phyloP scores from a whole-genome alignment of 2,113 vertebrate genomes.

The Heterotis niloticus region DNA sequence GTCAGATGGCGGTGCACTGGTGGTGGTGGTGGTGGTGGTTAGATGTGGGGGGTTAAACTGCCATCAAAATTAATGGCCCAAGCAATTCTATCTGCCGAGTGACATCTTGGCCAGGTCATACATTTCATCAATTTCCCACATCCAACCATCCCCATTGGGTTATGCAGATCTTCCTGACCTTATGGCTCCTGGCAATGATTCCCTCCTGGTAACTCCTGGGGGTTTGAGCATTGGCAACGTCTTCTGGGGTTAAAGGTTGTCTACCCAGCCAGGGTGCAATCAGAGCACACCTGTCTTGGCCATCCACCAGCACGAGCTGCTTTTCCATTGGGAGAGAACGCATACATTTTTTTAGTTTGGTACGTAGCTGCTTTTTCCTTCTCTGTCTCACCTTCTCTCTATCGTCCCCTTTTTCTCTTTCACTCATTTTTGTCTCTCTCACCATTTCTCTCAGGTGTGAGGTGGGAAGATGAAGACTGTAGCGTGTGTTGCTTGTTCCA shows the following conservation, averaged over 20 bases:
- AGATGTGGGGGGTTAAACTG: background rate
- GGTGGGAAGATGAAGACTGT: background rate
- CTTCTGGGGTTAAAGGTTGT: background rate
- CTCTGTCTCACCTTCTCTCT: background rate
- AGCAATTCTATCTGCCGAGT: conserved; percentile 1
- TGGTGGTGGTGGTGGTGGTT: background rate
- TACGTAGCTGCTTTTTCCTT: background rate
- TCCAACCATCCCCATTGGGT: too few species aligned
- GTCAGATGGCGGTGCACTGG: background rate
- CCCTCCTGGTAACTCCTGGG: too few species aligned
- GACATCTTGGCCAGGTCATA: background rate
- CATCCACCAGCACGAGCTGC: background rate
- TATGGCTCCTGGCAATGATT: background rate
- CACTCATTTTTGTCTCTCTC: background rate
- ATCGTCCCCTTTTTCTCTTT: background rate
- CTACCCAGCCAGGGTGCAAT: background rate
- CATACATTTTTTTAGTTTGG: background rate
- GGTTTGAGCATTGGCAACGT: too few species aligned
- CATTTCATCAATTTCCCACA: too few species aligned
- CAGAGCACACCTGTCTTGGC: background rate
- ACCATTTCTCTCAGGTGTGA: background rate
- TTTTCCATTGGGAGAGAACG: background rate
- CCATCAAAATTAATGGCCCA: conserved; percentile 2
- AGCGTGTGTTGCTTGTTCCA: too few species aligned
- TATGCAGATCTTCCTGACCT: background rate